Evolutionary conservation across 1,140 invertebrate genomes (phyloP), one percentile per base, ranked within the genome.

Genomic region (Neodiprion fabricii): DNA sequence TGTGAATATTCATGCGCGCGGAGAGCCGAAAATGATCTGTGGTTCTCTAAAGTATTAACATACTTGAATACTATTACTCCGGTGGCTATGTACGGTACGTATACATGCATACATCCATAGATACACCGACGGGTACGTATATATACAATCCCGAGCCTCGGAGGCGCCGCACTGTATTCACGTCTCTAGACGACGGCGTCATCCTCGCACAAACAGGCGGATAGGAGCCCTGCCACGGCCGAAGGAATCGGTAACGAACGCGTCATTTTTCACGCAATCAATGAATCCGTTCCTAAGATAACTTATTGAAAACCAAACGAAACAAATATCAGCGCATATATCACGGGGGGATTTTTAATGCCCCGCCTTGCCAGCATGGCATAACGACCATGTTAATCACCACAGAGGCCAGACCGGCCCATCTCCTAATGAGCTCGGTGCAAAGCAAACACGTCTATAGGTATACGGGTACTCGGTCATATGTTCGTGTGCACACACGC

Each of bases 361-460:
- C 74, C 73, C 76, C 66, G 70, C 79, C 75, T 76, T 65, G 75
- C 77, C 78, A 79, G 77, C 76, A 72, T 73, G 74, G 75, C 75
- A 79, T 79, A 81, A 81, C 79, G 79, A 81, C 77, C 78, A 76
- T 81, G 75, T 81, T 79, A 81, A 81, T 81, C 79, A 81, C 75
- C 72, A 67, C 66, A n/a, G 48, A 21, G 49, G 28, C 40, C 66
- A 61, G 69, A 21, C 74, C 66, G 69, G 47, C 48, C 73, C 74
- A 67, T 73, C 75, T 67, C 67, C 78, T 81, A 81, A 81, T 81
- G 79, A 81, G 78, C 79, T 76, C 77, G 76, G 77, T 79, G 78
- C 76, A 81, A 79, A 81, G 78, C 78, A 81, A 81, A 81, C 79
- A 81, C 74, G 77, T 40, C 28, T 40, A 40, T 40, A 40, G 28